Evolutionary conservation across 2,113 vertebrate species (phyloP).

Genomic region (Gallinago undulata): DNA sequence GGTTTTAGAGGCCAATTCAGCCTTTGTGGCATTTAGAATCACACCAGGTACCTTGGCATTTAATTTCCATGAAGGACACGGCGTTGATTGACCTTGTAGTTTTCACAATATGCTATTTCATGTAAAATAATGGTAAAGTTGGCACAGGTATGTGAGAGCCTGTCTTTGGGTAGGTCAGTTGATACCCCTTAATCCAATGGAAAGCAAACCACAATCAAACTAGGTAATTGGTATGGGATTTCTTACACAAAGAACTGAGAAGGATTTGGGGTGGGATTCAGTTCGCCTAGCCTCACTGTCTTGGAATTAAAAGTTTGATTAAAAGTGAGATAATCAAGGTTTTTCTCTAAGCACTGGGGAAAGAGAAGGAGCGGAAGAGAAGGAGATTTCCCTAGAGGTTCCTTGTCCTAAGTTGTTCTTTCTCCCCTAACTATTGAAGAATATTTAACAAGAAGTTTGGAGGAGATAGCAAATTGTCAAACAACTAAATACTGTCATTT

Average conservation of each 20-base stretch:
- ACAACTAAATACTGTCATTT: background rate
- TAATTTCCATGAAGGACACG: conserved; percentile 30
- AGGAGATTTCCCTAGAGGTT: background rate
- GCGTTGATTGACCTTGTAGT: background rate
- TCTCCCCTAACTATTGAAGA: background rate
- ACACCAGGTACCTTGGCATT: conserved; percentile 39
- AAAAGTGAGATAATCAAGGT: background rate
- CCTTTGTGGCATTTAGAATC: conserved; percentile 38
- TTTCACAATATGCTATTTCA: background rate
- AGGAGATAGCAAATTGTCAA: background rate
- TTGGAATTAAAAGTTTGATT: background rate
- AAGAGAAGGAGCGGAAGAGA: background rate
- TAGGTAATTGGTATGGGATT: background rate
- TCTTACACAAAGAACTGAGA: background rate
- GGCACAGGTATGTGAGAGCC: background rate
- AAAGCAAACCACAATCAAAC: background rate
- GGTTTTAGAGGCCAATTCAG: conserved; percentile 39
- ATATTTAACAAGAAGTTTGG: background rate
- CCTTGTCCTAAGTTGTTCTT: background rate
- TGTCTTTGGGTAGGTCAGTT: background rate
- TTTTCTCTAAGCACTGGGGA: background rate
- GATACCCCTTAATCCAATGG: background rate
- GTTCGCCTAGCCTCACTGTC: background rate
- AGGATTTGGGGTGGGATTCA: background rate
- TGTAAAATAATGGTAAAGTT: background rate